Evolutionary conservation across 2,113 vertebrate species (phyloP), one percentile per base, ranked within the genome.

Genomic region (Engystomops pustulosus): DNA sequence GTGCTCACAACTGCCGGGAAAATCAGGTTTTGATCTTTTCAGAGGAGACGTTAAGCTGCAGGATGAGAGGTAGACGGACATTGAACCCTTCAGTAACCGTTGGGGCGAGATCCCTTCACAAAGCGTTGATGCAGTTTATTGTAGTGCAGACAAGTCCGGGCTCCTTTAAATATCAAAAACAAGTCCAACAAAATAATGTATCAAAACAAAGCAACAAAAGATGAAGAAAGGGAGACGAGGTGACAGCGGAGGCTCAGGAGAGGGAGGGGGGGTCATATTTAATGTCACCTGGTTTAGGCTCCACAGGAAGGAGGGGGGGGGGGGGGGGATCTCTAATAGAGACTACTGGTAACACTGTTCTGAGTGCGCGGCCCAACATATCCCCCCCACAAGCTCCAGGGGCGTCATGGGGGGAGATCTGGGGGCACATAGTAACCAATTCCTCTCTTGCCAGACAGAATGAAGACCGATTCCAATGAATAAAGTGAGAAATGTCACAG

Each of bases 1-100:
- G 9, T 5, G 2, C 20, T 67, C 32, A 20, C 27, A 0, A 18
- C 30, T 17, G 27, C 27, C 14, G 18, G 60, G 15, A 65, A 18
- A 18, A 10, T 7, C 3, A 3, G 27, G 30, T 67, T 67, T 67
- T 67, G 62, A 67, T 67, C 32, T 34, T 67, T 67, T 67, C 62
- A 20, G 68, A 81, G 41, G 45, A 81, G 65, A 70, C 65, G 27
- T 41, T 81, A 55, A 70, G 65, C 65, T 81, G 79, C 32, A 18
- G 55, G 47, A 51, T 34, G 30, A 84, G 81, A 84, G 81, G 81
- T 78, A 85, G 75, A 70, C 74, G 58, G 60, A 27, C 4, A 4
- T 32, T 32, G 12, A 30, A 18, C 27, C 44, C 44, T 14, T 17
- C 60, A 11, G 25, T 79, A 25, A 53, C 17, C 47, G 3, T 77